phyloP scores from a whole-genome alignment of 2,113 vertebrate species.

The Paratilapia polleni region DNA sequence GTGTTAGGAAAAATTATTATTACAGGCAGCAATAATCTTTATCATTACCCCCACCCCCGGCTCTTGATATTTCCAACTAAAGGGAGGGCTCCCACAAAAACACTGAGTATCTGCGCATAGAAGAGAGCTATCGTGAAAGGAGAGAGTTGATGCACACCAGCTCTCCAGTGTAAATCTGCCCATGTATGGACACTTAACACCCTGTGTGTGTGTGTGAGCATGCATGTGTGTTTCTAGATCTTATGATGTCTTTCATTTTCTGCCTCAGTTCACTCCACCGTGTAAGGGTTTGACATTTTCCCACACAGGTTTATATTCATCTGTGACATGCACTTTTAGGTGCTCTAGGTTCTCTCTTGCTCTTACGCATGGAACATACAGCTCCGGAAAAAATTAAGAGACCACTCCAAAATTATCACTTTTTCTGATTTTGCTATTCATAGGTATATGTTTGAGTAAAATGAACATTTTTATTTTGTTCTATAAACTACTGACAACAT shows the following conservation, averaged over 20 bases:
- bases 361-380: background rate
- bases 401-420: too few relatives aligned
- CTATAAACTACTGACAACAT: too few relatives aligned
- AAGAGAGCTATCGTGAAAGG: conserved; percentile 28
- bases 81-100: conserved; percentile 25
- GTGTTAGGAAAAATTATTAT: background rate
- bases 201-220: conserved; percentile 1
- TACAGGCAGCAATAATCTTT: conserved; percentile 18
- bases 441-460: too few relatives aligned
- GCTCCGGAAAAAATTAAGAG: too few relatives aligned
- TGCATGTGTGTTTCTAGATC: conserved; percentile 31
- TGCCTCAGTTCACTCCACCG: conserved; percentile 60
- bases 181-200: conserved; percentile 75
- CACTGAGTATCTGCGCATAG: conserved; percentile 1
- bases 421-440: too few relatives aligned
- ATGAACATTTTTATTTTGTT: too few relatives aligned
- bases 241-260: conserved; percentile 71
- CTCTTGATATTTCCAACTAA: background rate
- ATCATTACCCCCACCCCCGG: background rate
- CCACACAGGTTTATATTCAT: conserved; percentile 29
- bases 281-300: conserved; percentile 50
- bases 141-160: conserved; percentile 52
- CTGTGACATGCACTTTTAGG: background rate
- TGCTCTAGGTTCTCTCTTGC: background rate
- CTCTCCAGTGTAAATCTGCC: conserved; percentile 62